Evolutionary conservation across 2,113 vertebrate species (phyloP).

Genomic region (Orycteropus afer): DNA sequence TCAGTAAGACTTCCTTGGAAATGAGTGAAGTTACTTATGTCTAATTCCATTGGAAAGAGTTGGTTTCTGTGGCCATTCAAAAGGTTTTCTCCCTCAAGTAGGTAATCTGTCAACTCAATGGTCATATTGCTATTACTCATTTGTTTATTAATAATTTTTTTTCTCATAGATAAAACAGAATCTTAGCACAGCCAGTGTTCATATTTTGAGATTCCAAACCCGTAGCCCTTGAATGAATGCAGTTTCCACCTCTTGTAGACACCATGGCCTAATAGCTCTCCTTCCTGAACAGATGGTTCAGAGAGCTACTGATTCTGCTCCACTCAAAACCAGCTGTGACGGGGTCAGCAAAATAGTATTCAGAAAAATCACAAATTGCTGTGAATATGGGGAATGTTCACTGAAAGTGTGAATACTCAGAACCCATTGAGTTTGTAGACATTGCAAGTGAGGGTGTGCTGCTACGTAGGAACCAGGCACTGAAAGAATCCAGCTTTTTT

Average conservation of each 20-base stretch:
- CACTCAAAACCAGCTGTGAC: background rate
- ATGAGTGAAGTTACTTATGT: background rate
- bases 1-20: background rate
- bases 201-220: background rate
- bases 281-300: background rate
- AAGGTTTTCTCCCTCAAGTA: background rate
- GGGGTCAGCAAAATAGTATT: background rate
- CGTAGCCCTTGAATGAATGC: background rate
- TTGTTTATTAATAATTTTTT: background rate
- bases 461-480: conserved; percentile 69
- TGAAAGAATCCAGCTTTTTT: conserved; percentile 16
- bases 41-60: background rate
- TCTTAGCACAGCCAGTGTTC: background rate
- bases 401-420: background rate
- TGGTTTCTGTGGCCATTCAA: background rate
- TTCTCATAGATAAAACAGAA: background rate
- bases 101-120: background rate
- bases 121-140: background rate
- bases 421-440: conserved; percentile 10
- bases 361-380: background rate
- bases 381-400: background rate
- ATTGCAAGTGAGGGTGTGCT: conserved; percentile 52
- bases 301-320: background rate
- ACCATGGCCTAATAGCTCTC: background rate
- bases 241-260: background rate